Evolutionary conservation across 2,113 vertebrate genomes (phyloP).

Genomic region (Cervus canadensis): DNA sequence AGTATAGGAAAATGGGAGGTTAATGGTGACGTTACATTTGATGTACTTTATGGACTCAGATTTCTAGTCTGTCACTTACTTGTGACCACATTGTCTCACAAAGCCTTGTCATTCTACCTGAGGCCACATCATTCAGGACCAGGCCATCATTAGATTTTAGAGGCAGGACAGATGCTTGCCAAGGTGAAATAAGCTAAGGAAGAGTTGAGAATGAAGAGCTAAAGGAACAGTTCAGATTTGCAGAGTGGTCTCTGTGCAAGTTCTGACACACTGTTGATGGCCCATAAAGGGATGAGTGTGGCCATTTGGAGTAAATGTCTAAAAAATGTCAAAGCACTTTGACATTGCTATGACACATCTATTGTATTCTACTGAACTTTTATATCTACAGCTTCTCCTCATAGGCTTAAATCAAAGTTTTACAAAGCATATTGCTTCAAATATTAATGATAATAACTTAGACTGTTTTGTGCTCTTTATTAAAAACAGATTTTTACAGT

Average conservation of each 20-base stretch:
- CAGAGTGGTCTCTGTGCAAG: not conserved
- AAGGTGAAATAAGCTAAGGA: not conserved
- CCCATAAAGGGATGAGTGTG: not conserved
- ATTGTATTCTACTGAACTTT: not conserved
- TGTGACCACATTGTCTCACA: not conserved
- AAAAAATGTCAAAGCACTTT: not conserved
- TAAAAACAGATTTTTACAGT: constrained; percentile 11
- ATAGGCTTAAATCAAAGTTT: not conserved
- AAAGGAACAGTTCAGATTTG: not conserved
- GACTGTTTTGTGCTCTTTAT: not conserved
- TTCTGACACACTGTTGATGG: not conserved
- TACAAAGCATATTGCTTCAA: not conserved
- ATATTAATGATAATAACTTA: not conserved
- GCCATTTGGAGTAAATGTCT: not conserved
- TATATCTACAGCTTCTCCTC: not conserved
- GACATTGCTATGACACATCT: not conserved
- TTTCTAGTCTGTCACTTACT: not conserved
- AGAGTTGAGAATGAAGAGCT: not conserved
- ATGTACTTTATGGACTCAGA: not conserved
- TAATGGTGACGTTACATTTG: not conserved
- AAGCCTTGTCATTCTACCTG: not conserved
- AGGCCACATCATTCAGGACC: not conserved
- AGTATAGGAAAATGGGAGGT: not conserved
- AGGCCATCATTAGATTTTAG: not conserved
- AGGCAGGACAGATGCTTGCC: not conserved